These are phyloP conservation scores for Drosophila funebris DNA, from an alignment of 1,140 invertebrate genomes.

Conservation along the genomic window DNA sequence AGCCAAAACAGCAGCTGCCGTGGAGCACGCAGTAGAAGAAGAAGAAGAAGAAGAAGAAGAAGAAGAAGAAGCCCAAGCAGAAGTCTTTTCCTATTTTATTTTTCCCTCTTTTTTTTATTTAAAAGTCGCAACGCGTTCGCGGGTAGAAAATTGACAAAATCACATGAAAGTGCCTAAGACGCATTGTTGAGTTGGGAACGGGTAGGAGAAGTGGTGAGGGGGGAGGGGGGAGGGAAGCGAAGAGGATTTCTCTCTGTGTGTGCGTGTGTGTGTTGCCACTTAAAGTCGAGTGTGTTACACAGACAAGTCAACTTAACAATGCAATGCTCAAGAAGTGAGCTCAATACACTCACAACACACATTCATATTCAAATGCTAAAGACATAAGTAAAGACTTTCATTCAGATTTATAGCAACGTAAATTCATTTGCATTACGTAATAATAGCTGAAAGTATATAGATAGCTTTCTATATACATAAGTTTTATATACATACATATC, in stretches of 20 bases:
- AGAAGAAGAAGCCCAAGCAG: neutral
- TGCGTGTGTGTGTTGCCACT: slow-evolving; percentile 34
- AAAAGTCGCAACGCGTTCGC: slow-evolving; percentile 63
- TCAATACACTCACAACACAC: neutral
- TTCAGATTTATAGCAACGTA: neutral
- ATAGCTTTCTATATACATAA: too few relatives aligned
- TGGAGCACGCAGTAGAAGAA: neutral
- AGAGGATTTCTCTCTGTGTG: neutral
- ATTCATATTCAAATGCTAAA: neutral
- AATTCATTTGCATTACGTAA: too few relatives aligned
- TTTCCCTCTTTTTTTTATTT: too few relatives aligned
- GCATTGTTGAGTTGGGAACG: slow-evolving; percentile 8
- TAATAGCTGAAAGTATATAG: too few relatives aligned
- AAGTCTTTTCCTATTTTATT: too few relatives aligned
- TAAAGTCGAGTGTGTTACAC: slow-evolving; percentile 51
- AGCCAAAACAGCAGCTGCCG: slow-evolving; percentile 24
- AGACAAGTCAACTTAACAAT: neutral
- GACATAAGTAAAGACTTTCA: neutral
- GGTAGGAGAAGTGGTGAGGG: too few relatives aligned
- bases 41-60: neutral
- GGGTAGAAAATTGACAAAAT: slow-evolving; percentile 68
- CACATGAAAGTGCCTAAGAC: slow-evolving; percentile 60
- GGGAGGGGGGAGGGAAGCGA: neutral
- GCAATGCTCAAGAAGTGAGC: slow-evolving; percentile 26
- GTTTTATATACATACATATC: too few relatives aligned